Percentiles rank a stretch among this genome's conserved stretches.
These are phyloP conservation scores for Octodon degus DNA, from an alignment of 2,113 vertebrate genomes.

Conservation along the genomic window DNA sequence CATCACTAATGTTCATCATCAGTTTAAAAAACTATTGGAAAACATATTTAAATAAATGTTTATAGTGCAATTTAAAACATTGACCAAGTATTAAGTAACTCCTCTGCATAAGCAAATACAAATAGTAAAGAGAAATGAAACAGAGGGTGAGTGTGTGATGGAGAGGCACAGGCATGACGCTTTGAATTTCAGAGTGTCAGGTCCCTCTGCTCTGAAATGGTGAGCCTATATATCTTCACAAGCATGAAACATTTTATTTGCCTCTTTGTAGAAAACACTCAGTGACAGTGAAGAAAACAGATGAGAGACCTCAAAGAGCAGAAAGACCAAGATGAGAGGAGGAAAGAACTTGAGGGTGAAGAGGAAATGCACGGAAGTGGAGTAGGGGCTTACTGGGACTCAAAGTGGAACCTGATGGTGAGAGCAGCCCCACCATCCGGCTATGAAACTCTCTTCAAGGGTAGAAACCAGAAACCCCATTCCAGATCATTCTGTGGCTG, in stretches of 20 bases:
- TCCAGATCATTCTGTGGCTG: not conserved
- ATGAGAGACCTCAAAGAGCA: not conserved
- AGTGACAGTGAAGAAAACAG: not conserved
- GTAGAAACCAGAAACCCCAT: not conserved
- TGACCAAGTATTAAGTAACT: not conserved
- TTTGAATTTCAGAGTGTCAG: not conserved
- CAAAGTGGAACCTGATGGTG: not conserved
- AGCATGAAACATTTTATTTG: no score
- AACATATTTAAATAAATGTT: not conserved
- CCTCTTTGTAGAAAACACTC: not conserved
- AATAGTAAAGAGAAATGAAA: not conserved
- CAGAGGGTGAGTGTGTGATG: not conserved
- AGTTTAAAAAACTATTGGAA: not conserved
- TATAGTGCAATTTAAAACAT: not conserved
- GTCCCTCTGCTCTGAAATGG: not conserved
- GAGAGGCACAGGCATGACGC: accelerated
- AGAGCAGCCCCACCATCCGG: not conserved
- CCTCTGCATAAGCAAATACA: not conserved
- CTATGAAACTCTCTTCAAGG: not conserved
- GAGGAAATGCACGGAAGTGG: not conserved
- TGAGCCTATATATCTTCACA: accelerated
- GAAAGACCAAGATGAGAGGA: not conserved
- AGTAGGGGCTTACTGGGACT: not conserved
- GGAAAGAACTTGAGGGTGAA: not conserved
- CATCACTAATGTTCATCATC: not conserved